Conservation (phyloP, 2,888 invertebrate species). For the Cheilosia impressa region DNA sequence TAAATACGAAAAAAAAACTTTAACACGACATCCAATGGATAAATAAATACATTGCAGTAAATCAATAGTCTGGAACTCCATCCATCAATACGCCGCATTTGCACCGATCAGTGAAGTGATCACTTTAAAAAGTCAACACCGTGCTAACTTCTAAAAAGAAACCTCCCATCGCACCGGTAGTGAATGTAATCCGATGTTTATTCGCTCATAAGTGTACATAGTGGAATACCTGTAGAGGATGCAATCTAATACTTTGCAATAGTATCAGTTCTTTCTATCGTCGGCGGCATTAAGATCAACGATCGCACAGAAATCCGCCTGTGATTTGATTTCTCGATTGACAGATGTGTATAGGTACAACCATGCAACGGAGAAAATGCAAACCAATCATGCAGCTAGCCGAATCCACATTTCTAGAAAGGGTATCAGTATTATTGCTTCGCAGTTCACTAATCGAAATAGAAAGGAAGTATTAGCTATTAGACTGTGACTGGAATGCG, state of each 20-base stretch:
- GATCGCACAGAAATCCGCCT: slow-evolving; percentile 58
- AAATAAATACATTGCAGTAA: slow-evolving; percentile 48
- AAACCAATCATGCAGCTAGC: slow-evolving; percentile 70
- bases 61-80: slow-evolving; percentile 36
- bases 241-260: slow-evolving; percentile 61
- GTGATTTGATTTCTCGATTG: slow-evolving; percentile 63
- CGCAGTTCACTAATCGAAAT: slow-evolving; percentile 30
- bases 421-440: slow-evolving; percentile 22
- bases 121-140: slow-evolving; percentile 34
- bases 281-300: slow-evolving; percentile 67
- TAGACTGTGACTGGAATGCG: slow-evolving; percentile 51
- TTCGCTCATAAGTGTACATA: slow-evolving; percentile 24
- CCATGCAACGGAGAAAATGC: slow-evolving; percentile 52
- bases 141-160: slow-evolving; percentile 41
- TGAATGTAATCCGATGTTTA: slow-evolving; percentile 40
- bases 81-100: slow-evolving; percentile 23
- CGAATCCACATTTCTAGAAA: slow-evolving; percentile 59
- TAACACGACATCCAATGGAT: slow-evolving; percentile 43
- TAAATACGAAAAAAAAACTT: slow-evolving; percentile 30
- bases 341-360: slow-evolving; percentile 32
- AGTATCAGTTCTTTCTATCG: slow-evolving; percentile 57
- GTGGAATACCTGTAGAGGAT: slow-evolving; percentile 65
- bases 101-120: slow-evolving; percentile 8
- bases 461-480: slow-evolving; percentile 53
- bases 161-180: slow-evolving; percentile 17